Evolutionary conservation across 1,140 invertebrate species (phyloP), one percentile per base, ranked within the genome.

Genomic region (Oedothorax gibbosus): DNA sequence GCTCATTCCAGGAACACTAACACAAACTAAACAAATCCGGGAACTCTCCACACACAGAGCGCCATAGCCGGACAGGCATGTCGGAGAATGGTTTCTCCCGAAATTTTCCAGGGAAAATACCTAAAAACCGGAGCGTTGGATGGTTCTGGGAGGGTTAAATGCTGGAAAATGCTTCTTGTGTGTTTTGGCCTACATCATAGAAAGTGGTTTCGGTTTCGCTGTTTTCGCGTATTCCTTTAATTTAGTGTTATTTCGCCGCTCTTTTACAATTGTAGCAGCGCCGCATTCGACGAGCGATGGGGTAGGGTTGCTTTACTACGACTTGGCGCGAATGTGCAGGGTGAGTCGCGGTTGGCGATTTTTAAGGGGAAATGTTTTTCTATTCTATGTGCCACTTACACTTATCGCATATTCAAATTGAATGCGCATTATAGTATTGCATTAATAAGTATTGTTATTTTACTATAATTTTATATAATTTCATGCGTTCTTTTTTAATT

Each of bases 261-360:
- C 56, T 75, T 71, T 81, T 60, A 71, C 54, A 60, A 71, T 71
- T 57, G 78, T 81, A 71, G 80, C 80, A 64, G 73, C 80, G 65
- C 80, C 80, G 80, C 80, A 82, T 68, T 82, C 80, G 53, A 71
- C 49, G 80, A 69, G 78, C 69, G 50, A 21, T 15, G 8, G 20
- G 5, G 6, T 81, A 73, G 80, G 80, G 80, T 82, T 82, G 60
- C 69, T 54, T 35, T 72, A 53, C 15, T 57, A 81, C 35, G 62
- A 62, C 68, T 72, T 71, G 79, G 79, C 80, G 69, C 0, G n/a
- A 21, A 21, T 18, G 9, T 81, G 75, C 75, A 65, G 21, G 14
- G 62, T 18, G 60, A 10, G 54, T 4, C 18, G 6, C 12, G 14
- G 4, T 53, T 71, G 69, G 69, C 49, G 69, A 53, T 4, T 35